These are phyloP conservation scores for Ailurus styani DNA, from an alignment of 2,113 vertebrate species.

Conservation along the genomic window DNA sequence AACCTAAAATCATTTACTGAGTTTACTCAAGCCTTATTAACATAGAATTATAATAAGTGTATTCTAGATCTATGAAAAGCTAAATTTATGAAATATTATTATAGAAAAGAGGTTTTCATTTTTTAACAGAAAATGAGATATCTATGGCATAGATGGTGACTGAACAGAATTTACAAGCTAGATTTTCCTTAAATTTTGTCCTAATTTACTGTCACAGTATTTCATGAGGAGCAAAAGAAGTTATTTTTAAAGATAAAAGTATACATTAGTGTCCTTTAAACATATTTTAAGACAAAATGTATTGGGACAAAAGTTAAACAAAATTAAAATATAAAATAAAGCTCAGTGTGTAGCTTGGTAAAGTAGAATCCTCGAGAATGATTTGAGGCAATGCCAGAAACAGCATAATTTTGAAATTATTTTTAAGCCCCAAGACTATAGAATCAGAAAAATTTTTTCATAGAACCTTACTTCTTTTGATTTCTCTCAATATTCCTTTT, in stretches of 20 bases:
- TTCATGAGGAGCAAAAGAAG: not conserved
- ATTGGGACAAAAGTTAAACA: not conserved
- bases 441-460: not conserved
- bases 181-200: not conserved
- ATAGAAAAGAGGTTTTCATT: not conserved
- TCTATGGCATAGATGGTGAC: not conserved
- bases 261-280: not conserved
- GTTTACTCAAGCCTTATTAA: not conserved
- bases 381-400: not conserved
- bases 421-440: not conserved
- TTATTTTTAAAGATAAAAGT: not conserved
- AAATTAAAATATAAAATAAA: not conserved
- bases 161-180: not conserved
- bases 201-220: not conserved
- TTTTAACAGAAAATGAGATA: not conserved
- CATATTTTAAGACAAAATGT: not conserved
- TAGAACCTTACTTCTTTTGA: not conserved
- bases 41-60: not conserved
- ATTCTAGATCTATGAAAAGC: not conserved
- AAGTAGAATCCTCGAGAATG: not conserved
- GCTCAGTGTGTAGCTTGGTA: not conserved
- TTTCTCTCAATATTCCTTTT: not conserved
- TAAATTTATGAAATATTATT: not conserved
- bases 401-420: not conserved
- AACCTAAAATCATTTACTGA: conserved; percentile 24